Base-by-base conservation (phyloP, 2,797 vertebrate genomes). In the Chelon labrosus region DNA sequence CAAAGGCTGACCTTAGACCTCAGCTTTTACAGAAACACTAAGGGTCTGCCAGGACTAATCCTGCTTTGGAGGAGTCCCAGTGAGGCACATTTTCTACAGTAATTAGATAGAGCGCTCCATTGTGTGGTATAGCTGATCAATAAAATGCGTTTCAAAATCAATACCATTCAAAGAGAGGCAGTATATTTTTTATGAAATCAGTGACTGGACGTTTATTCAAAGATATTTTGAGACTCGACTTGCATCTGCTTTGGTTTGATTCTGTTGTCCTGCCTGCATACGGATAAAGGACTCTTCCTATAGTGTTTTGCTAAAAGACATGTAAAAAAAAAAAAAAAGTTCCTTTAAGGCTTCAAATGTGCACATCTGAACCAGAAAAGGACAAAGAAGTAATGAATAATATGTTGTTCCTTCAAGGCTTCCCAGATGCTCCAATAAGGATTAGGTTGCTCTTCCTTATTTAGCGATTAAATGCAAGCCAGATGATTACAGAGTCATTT, bases 1-100 rank as follows among this genome's bases (percentile, higher is more conserved):
- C 82, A 87, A 88, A 80, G 77, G 70, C 75, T 91, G 86, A 91
- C 88, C 89, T 92, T 93, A 71, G 31, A 72, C 84, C 65, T 70
- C 67, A 66, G 70, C 72, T 64, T 81, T 87, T 62, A 88, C 73
- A 82, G 82, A 74, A 77, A 77, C 79, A 70, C 68, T 64, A 37
- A 54, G 52, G 55, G 77, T 76, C 75, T 91, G 82, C 77, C 76
- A 87, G 50, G 82, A 75, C 80, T 82, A 77, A 87, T 90, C 75
- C 71, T 20, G 20, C 70, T 66, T 73, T 73, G 84, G 71, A 83
- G 69, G 52, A 75, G 73, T 73, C 60, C 71, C 10, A 69, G 82
- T 79, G 70, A 83, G 82, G 60, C 77, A 77, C 70, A 65, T 71
- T 78, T 61, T 83, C 64, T 38, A 52, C 82, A 75, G 67, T 86